These are phyloP conservation scores for Heliconius himera DNA, from an alignment of 1,140 invertebrate species.

Conservation along the genomic window DNA sequence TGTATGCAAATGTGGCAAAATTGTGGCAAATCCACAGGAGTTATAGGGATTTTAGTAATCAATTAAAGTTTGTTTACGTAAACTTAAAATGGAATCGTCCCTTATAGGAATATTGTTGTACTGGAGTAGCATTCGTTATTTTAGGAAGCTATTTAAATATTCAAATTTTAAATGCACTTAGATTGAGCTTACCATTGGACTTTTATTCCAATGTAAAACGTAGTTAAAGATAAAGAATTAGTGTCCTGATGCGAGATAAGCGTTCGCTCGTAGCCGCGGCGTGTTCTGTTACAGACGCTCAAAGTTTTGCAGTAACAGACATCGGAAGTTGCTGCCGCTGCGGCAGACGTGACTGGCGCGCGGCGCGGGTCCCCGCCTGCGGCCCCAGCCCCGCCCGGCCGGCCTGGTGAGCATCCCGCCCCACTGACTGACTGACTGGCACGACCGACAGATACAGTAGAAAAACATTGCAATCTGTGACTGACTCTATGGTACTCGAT, in stretches of 20 bases:
- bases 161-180: no score
- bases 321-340: constrained; percentile 96
- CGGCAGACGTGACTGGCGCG: constrained; percentile 93
- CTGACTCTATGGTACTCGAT: no score
- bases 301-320: constrained; percentile 97
- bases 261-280: constrained; percentile 38
- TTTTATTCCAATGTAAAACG: neutral
- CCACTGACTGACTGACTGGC: no score
- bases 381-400: constrained; percentile 43
- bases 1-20: no score
- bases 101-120: no score
- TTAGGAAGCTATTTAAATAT: no score
- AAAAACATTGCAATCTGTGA: no score
- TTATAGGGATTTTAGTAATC: neutral
- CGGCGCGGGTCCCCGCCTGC: constrained; percentile 76
- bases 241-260: constrained; percentile 3
- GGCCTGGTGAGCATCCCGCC: constrained; percentile 1
- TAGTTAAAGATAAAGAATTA: neutral
- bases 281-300: constrained; percentile 87
- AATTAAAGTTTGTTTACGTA: no score
- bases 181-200: neutral
- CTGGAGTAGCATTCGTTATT: no score
- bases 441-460: no score
- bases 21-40: no score
- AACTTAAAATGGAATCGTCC: no score